Evolutionary conservation across 2,888 invertebrate genomes (phyloP), one percentile per base, ranked within the genome.

Genomic region (Ischnura elegans): DNA sequence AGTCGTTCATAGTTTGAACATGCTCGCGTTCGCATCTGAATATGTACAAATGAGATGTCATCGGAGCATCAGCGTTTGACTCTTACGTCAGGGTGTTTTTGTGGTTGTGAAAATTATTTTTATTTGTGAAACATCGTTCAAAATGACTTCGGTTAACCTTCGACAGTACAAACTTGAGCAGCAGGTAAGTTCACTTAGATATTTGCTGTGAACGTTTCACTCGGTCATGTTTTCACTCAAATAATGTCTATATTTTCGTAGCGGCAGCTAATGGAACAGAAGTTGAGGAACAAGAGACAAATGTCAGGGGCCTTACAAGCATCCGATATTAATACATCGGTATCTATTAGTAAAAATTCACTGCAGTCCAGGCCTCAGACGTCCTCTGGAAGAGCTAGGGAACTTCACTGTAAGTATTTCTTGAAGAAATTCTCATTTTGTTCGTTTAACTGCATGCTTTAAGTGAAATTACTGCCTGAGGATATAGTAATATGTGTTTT

Each of bases 191-290:
- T 84, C 5, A 36, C 21, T 6, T 42, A 29, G n/a, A 10, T 90
- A 66, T 93, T 8, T 93, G 93, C 19, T 55, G 16, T 93, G 42
- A 93, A 87, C 2, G 25, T 2, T 19, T 25, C 76, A 10, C 2
- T 5, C 36, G 29, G 8, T 25, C 36, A 3, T 36, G 29, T 29
- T 36, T 76, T 10, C 36, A 29, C 0, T 90, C 66, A 85, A 85
- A 93, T 93, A 93, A 94, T 94, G 93, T 93, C 93, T 94, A 93
- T 94, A 95, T 94, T 87, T 95, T 95, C 96, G 94, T 95, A 98
- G 98, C 97, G 98, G 94, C 98, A 98, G 96, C 95, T 98, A 95
- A 97, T 98, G 97, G 98, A 98, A 95, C 98, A 98, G 95, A 98
- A 98, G 96, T 98, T 98, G 97, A 97, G 98, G 95, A 98, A 98